Evolutionary conservation across 2,797 vertebrate genomes (phyloP).

Genomic region (Hypotaenidia philippensis): DNA sequence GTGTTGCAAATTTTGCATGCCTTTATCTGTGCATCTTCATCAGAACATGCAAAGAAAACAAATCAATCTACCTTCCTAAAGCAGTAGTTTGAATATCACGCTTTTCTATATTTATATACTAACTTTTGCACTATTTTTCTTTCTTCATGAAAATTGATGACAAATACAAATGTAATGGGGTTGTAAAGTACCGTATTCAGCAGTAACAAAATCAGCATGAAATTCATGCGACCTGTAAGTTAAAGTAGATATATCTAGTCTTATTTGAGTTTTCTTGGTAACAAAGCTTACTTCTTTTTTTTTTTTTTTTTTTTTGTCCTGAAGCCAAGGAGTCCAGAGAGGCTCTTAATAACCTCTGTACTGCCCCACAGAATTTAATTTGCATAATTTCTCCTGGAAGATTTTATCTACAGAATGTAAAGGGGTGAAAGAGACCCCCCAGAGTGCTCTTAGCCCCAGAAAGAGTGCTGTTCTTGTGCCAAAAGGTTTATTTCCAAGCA

Average conservation of each 20-base stretch:
- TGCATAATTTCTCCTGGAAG: background rate
- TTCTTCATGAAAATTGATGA: background rate
- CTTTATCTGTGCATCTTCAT: background rate
- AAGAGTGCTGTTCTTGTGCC: background rate
- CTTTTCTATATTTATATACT: background rate
- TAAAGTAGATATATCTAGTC: background rate
- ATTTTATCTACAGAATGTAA: background rate
- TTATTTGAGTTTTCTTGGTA: background rate
- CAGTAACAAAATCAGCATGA: background rate
- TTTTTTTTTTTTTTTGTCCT: background rate
- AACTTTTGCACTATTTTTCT: background rate
- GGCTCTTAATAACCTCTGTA: background rate
- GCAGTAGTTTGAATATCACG: background rate
- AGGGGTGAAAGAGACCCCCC: background rate
- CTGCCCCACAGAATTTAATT: background rate
- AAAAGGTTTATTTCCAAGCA: conserved; percentile 10
- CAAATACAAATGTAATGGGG: background rate
- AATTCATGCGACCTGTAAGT: background rate
- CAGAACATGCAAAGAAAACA: background rate
- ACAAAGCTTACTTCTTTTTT: background rate
- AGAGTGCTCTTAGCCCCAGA: background rate
- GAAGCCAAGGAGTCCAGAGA: background rate
- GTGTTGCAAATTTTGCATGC: background rate
- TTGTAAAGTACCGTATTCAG: background rate
- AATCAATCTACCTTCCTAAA: background rate